Percentiles rank a stretch among this genome's conserved stretches.
These are phyloP conservation scores for Diphyllodes magnificus DNA, from an alignment of 2,113 vertebrate species.

Conservation along the genomic window DNA sequence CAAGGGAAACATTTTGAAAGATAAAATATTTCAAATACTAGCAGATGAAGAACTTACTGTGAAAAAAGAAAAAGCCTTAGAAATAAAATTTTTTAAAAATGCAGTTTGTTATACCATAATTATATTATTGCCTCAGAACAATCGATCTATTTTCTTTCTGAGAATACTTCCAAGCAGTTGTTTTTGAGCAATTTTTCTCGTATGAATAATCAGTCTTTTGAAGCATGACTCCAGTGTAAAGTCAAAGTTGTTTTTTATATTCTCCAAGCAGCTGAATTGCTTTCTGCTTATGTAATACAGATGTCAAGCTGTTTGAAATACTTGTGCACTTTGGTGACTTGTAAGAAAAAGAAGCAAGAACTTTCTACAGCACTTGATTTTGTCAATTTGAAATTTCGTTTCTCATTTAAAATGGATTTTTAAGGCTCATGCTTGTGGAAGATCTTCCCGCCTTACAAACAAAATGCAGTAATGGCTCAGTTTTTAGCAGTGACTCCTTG, in stretches of 20 bases:
- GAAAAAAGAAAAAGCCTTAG: neutral
- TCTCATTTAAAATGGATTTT: neutral
- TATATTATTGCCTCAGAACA: constrained; percentile 32
- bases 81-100: neutral
- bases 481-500: neutral
- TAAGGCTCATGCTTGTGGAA: neutral
- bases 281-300: constrained; percentile 67
- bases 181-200: constrained; percentile 35
- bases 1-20: neutral
- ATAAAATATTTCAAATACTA: constrained; percentile 22
- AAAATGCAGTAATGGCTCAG: neutral
- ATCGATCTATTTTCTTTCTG: constrained; percentile 48
- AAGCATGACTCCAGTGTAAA: constrained; percentile 58
- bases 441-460: neutral
- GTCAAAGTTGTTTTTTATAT: constrained; percentile 67
- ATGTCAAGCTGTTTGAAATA: constrained; percentile 62
- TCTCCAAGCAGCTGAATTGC: constrained; percentile 59
- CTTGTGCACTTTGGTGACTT: constrained; percentile 36
- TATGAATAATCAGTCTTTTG: constrained; percentile 62
- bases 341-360: constrained; percentile 6
- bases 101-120: constrained; percentile 15
- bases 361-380: neutral
- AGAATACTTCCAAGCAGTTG: constrained; percentile 48
- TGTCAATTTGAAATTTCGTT: neutral
- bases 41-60: constrained; percentile 8